Evolutionary conservation across 2,797 vertebrate genomes (phyloP).

Genomic region (Girardinus metallicus): DNA sequence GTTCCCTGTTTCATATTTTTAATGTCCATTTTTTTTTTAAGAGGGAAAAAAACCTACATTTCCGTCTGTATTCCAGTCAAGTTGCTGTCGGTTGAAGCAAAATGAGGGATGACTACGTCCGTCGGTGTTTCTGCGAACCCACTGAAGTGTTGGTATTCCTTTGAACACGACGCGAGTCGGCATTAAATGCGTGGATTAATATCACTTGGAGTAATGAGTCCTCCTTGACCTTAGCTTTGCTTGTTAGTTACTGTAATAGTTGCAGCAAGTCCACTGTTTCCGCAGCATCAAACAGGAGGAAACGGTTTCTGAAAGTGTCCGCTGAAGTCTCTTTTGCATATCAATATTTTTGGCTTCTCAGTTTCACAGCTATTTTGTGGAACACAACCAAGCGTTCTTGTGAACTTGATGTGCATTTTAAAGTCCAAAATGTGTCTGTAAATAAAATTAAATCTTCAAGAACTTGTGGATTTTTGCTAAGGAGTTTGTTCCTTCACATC

Average conservation of each 20-base stretch:
- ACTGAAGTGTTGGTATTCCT: background rate
- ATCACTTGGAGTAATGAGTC: background rate
- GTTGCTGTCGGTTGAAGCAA: background rate
- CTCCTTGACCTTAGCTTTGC: background rate
- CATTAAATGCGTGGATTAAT: background rate
- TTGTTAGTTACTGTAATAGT: background rate
- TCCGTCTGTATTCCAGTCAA: background rate
- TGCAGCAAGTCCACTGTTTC: background rate
- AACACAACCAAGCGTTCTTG: background rate
- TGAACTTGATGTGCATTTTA: background rate
- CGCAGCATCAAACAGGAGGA: background rate
- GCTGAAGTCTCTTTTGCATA: background rate
- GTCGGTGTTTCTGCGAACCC: background rate
- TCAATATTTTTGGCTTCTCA: background rate
- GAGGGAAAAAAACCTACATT: background rate
- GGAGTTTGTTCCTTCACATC: background rate
- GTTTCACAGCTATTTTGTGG: background rate
- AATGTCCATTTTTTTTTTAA: background rate
- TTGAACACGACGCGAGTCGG: background rate
- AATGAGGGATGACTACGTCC: background rate
- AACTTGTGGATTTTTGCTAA: background rate
- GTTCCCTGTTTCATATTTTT: background rate
- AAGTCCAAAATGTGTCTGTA: background rate
- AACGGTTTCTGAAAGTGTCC: background rate
- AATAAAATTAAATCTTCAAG: background rate